phyloP scores from a whole-genome alignment of 2,113 vertebrate species.

The Tinamus guttatus region DNA sequence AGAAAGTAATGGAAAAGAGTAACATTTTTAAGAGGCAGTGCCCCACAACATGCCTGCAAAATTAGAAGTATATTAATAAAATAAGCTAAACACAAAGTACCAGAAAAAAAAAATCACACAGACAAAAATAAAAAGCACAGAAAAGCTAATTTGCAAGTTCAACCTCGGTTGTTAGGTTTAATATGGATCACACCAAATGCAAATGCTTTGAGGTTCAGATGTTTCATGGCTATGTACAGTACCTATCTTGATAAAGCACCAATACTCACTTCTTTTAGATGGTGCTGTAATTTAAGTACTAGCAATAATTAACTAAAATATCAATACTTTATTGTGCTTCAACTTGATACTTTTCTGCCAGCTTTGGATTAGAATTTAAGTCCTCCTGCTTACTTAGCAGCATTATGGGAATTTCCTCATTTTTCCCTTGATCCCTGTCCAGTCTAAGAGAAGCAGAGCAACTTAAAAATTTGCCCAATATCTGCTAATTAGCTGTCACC shows the following conservation, averaged over 20 bases:
- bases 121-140: background rate
- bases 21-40: background rate
- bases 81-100: background rate
- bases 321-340: background rate
- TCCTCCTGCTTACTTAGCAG: background rate
- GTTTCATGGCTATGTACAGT: background rate
- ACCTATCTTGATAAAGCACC: background rate
- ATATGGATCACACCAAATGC: background rate
- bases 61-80: background rate
- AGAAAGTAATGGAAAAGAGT: background rate
- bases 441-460: background rate
- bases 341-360: fast-evolving
- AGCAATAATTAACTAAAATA: background rate
- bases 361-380: background rate
- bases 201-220: background rate
- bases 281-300: background rate
- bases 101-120: background rate
- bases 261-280: background rate
- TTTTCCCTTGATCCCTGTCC: background rate
- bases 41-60: background rate
- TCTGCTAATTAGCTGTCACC: background rate
- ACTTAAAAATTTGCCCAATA: background rate
- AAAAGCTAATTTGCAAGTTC: background rate
- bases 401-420: background rate
- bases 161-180: background rate